A percentile compares a stretch with the other conserved stretches of the same genome.
These are phyloP conservation scores for Hipposideros larvatus DNA, from an alignment of 2,797 vertebrate species.

Conservation along the genomic window DNA sequence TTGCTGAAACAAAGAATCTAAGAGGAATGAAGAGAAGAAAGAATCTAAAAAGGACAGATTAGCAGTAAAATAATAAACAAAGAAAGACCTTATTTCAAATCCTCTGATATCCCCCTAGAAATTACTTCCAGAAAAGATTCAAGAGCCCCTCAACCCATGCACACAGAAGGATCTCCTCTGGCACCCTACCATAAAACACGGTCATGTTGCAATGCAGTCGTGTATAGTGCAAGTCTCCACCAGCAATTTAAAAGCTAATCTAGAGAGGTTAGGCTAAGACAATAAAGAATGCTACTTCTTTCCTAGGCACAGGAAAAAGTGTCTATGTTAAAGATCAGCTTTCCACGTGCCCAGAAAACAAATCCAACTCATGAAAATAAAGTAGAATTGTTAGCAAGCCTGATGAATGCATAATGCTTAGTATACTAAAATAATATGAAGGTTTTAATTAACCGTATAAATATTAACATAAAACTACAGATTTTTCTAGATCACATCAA, in stretches of 20 bases:
- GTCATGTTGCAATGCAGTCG: not conserved
- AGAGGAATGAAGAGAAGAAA: slow-evolving; percentile 13
- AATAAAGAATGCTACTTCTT: slow-evolving; percentile 34
- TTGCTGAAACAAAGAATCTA: slow-evolving; percentile 47
- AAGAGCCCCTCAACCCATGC: not conserved
- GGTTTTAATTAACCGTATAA: not conserved
- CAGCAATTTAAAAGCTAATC: slow-evolving; percentile 5
- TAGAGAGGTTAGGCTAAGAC: not conserved
- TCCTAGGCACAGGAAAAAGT: slow-evolving; percentile 1
- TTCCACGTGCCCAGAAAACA: not conserved
- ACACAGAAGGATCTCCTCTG: not conserved
- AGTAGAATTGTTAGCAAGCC: slow-evolving; percentile 3
- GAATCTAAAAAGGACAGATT: not conserved
- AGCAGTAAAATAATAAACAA: slow-evolving; percentile 3
- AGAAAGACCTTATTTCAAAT: slow-evolving; percentile 2
- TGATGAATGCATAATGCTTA: not conserved
- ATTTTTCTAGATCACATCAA: slow-evolving; percentile 40
- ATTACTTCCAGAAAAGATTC: slow-evolving; percentile 32
- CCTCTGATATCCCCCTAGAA: not conserved
- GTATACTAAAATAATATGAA: slow-evolving; percentile 2
- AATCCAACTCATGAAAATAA: slow-evolving; percentile 51
- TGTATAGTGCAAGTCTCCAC: not conserved
- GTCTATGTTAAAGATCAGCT: not conserved
- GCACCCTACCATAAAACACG: not conserved
- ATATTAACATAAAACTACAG: not conserved